phyloP scores from a whole-genome alignment of 2,888 invertebrate species.

The Mimas tiliae region DNA sequence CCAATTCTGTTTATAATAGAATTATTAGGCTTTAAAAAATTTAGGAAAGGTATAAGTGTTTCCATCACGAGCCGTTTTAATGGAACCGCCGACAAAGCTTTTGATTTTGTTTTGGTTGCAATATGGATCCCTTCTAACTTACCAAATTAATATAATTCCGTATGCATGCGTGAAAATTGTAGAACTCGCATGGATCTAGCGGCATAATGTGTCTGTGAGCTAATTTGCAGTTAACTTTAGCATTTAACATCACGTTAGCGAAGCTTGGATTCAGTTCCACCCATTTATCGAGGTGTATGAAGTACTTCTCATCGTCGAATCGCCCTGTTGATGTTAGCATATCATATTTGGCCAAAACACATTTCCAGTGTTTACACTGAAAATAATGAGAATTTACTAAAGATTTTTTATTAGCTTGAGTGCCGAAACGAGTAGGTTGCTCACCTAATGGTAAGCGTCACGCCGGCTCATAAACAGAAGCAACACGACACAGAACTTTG shows the following conservation, averaged over 20 bases:
- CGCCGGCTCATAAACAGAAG: too few species aligned
- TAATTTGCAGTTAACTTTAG: conserved; percentile 56
- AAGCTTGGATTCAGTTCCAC: conserved; percentile 58
- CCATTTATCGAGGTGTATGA: conserved; percentile 62
- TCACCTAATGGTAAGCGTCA: too few species aligned
- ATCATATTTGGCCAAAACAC: conserved; percentile 57
- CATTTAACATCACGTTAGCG: conserved; percentile 47
- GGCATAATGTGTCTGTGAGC: conserved; percentile 45
- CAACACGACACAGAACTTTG: too few species aligned
- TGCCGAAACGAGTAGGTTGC: too few species aligned
- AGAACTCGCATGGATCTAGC: conserved; percentile 51
- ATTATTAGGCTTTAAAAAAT: too few species aligned
- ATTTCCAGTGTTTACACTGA: conserved; percentile 63
- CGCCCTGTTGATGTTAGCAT: conserved; percentile 42
- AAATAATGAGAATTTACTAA: conserved; percentile 30
- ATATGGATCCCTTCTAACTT: conserved; percentile 33
- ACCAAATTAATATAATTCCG: conserved; percentile 56
- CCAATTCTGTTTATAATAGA: too few species aligned
- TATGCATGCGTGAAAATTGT: conserved; percentile 52
- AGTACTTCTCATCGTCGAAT: conserved; percentile 57
- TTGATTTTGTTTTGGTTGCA: too few species aligned
- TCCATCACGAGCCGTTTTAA: too few species aligned
- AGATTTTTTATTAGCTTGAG: too few species aligned
- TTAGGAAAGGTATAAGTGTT: too few species aligned
- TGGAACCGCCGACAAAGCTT: too few species aligned